Base-by-base conservation (phyloP, 2,797 vertebrate genomes). In the Caiman crocodilus region DNA sequence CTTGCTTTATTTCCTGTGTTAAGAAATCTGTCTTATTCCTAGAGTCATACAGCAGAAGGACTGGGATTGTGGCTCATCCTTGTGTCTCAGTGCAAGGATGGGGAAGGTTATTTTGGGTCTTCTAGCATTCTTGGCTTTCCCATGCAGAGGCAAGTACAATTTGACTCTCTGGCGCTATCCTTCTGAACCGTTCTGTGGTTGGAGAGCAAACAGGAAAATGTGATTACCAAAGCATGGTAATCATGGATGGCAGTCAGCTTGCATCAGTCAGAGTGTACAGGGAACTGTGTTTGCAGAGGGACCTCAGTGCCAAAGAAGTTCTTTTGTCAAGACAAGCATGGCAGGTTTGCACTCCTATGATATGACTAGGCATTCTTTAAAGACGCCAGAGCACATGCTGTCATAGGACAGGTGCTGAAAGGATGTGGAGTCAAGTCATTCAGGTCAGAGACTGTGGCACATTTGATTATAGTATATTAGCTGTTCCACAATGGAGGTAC, bases 71-170 rank as follows among this genome's bases (percentile, higher is more conserved):
- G 35, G 7, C 18, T 85, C 25, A 4, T 7, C 28, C 42, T 18
- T 7, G 69, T 30, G 50, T 18, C 76, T 77, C 61, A 26, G 20
- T 55, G 14, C 32, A 60, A n/a, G 3, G 60, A 3, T 3, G 79
- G 35, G 61, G 63, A 42, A 82, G 64, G 9, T 12, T 14, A 1
- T 0, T 3, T 0, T 42, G 69, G 35, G 0, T 55, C 14, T 2
- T 12, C 11, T 5, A 12, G 65, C 2, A 7, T 11, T 56, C 15
- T 28, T 9, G 5, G 8, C 2, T 65, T 76, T 12, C 25, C 35
- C 71, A 35, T 14, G 65, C 32, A 5, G 18, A 20, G 32, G n/a
- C 65, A 1, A 0, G 2, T 83, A 32, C 32, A 25, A 13, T 4
- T 11, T 13, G 6, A 6, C 28, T 16, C 23, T 26, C 8, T 17